phyloP scores from a whole-genome alignment of 2,888 invertebrate species.

The Dasysyrphus albostriatus region DNA sequence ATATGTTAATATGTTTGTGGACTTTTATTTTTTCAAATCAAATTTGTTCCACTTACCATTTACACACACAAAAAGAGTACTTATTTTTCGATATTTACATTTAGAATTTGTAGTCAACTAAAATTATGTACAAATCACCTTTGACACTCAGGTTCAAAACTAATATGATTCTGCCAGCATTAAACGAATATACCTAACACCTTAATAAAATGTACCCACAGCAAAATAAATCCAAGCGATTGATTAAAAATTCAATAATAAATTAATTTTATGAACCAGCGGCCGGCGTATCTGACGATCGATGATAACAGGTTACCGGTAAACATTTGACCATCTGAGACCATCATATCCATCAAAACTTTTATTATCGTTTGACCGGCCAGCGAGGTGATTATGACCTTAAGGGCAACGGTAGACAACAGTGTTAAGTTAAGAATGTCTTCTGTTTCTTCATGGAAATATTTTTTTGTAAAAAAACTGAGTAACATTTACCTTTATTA shows the following conservation, averaged over 20 bases:
- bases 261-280: neutral
- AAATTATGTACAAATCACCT: neutral
- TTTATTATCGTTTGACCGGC: neutral
- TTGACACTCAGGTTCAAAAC: neutral
- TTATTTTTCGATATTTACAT: neutral
- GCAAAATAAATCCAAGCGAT: neutral
- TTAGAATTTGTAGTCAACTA: neutral
- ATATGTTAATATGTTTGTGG: too few species aligned
- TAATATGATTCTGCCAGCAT: neutral
- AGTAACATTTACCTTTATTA: too few species aligned
- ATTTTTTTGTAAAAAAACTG: neutral
- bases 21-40: too few species aligned
- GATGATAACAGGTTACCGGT: neutral
- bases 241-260: neutral
- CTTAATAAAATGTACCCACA: neutral
- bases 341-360: neutral
- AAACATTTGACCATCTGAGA: neutral
- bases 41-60: neutral
- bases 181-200: neutral
- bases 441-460: neutral
- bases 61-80: neutral
- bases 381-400: neutral
- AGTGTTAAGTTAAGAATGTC: neutral
- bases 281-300: neutral
- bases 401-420: neutral